phyloP scores from a whole-genome alignment of 2,113 vertebrate genomes.

The Progne subis region DNA sequence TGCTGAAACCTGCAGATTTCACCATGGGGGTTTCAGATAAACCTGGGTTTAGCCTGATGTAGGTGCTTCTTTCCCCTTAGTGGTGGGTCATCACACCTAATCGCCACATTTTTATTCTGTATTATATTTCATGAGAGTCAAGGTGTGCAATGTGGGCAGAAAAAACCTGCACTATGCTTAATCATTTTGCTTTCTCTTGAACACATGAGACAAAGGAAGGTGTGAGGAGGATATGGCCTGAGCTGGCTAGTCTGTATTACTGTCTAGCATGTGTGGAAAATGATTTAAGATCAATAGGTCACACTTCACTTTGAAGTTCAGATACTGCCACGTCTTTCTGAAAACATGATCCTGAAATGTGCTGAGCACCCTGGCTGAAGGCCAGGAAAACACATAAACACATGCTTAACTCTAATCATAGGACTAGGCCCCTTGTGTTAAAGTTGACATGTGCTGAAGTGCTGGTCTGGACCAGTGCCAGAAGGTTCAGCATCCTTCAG shows the following conservation, averaged over 20 bases:
- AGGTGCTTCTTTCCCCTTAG: not conserved
- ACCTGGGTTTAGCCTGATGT: not conserved
- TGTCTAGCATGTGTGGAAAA: conserved; percentile 23
- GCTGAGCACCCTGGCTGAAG: conserved; percentile 29
- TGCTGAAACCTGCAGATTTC: not conserved
- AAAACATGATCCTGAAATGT: conserved; percentile 9
- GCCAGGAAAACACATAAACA: conserved; percentile 57
- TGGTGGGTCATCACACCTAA: not conserved
- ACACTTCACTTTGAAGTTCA: conserved; percentile 49
- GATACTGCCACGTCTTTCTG: not conserved
- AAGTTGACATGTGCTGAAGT: conserved; percentile 50
- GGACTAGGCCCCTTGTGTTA: conserved; percentile 29
- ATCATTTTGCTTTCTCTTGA: conserved; percentile 27
- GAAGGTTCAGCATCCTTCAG: conserved; percentile 37
- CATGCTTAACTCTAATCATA: conserved; percentile 57
- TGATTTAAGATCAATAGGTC: conserved; percentile 44
- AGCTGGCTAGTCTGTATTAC: not conserved
- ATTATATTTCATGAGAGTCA: not conserved
- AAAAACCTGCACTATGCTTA: not conserved
- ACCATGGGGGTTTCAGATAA: not conserved
- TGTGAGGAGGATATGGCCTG: not conserved
- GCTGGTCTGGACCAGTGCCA: conserved; percentile 27
- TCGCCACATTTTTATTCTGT: not conserved
- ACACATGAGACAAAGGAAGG: not conserved
- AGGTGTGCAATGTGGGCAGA: not conserved